Evolutionary conservation across 2,113 vertebrate genomes (phyloP).

Genomic region (Melierax canorus): DNA sequence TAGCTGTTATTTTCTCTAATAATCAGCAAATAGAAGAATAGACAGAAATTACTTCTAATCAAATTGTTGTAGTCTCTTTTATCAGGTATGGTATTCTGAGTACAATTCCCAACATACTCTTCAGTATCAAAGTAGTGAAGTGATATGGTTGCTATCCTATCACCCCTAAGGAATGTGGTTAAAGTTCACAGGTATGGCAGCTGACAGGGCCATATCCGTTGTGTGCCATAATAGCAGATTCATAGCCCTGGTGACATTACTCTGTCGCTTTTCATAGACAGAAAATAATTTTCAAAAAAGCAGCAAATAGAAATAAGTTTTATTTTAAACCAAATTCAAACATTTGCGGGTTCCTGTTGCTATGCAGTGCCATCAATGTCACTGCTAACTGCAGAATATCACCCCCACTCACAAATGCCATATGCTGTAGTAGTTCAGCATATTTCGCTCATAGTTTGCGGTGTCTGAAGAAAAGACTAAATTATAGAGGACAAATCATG

Average conservation of each 20-base stretch:
- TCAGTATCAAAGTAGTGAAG: not conserved
- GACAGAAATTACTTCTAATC: not conserved
- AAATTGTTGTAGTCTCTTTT: not conserved
- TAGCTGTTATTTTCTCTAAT: not conserved
- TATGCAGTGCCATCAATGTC: not conserved
- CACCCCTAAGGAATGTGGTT: not conserved
- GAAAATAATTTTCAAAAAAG: not conserved
- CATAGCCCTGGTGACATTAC: not conserved
- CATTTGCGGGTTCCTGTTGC: not conserved
- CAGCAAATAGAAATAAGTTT: not conserved
- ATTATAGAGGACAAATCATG: not conserved
- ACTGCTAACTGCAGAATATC: not conserved
- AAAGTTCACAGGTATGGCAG: not conserved
- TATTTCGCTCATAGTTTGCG: not conserved
- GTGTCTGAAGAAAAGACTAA: constrained; percentile 10
- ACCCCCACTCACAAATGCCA: not conserved
- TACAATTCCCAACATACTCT: not conserved
- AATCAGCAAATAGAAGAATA: not conserved
- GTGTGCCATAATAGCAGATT: not conserved
- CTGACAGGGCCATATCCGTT: not conserved
- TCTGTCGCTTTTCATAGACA: not conserved
- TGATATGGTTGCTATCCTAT: not conserved
- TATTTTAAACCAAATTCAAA: constrained; percentile 14
- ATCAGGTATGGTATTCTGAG: not conserved
- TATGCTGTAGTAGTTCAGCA: not conserved